phyloP scores from a whole-genome alignment of 2,888 invertebrate genomes.

The Thysanoteuthis rhombus region DNA sequence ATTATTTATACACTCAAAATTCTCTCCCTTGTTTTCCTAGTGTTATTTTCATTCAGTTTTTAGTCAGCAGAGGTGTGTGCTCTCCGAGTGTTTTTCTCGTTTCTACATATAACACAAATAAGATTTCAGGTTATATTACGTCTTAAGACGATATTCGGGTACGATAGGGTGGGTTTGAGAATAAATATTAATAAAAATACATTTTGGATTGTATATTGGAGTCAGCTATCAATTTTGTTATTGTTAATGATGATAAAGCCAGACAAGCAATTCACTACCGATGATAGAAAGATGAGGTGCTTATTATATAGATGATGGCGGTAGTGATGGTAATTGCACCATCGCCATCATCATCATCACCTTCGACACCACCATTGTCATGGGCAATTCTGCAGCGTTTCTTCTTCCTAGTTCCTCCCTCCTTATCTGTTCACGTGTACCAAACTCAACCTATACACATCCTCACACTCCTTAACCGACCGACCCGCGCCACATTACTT shows the following conservation, averaged over 20 bases:
- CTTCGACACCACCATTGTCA: neutral
- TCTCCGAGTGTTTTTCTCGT: no score
- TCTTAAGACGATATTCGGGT: no score
- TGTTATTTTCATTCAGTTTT: no score
- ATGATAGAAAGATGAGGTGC: neutral
- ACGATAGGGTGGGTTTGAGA: no score
- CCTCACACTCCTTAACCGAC: neutral
- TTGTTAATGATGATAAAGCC: neutral
- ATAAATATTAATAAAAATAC: no score
- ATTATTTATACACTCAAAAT: no score
- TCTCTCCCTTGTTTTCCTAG: no score
- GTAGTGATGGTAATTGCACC: neutral
- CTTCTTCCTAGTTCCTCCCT: neutral
- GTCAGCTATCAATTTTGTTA: neutral
- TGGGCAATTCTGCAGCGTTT: neutral
- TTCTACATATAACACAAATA: no score
- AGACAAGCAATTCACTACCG: neutral
- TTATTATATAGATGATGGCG: neutral
- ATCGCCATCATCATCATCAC: neutral
- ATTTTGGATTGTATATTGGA: neutral
- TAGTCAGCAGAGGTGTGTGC: no score
- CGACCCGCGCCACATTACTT: neutral
- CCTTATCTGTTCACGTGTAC: neutral
- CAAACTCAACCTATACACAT: neutral
- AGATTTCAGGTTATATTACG: no score